Conservation (phyloP, 2,113 vertebrate genomes). For the Recurvirostra avosetta region DNA sequence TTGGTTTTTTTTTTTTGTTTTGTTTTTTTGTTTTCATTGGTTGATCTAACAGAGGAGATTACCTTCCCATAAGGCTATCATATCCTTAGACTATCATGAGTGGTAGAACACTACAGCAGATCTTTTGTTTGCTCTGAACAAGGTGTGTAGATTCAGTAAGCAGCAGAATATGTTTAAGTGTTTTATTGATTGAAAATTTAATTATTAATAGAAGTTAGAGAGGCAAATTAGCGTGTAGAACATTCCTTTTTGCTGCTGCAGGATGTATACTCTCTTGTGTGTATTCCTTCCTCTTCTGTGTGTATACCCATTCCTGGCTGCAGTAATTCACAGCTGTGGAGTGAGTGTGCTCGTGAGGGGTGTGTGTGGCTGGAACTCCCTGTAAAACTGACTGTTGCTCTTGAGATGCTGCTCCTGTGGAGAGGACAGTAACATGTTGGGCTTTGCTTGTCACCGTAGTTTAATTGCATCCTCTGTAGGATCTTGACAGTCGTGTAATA, state of each 20-base stretch:
- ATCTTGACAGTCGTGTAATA: background rate
- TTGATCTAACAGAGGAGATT: background rate
- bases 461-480: background rate
- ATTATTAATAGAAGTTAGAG: background rate
- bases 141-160: background rate
- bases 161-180: background rate
- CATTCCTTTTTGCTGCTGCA: background rate
- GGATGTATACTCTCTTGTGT: background rate
- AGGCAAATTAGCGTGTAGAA: background rate
- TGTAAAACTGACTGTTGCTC: background rate
- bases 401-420: background rate
- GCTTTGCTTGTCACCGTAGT: background rate
- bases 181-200: background rate
- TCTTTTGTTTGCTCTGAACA: background rate
- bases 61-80: background rate
- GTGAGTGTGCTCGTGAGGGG: rapidly evolving
- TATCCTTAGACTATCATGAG: background rate
- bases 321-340: background rate
- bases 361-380: background rate
- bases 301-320: background rate
- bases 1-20: background rate
- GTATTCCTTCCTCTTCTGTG: background rate
- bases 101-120: background rate
- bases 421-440: background rate
- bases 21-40: background rate